Base-by-base conservation (phyloP, 1,140 invertebrate genomes). In the Ostrea denselamellosa region DNA sequence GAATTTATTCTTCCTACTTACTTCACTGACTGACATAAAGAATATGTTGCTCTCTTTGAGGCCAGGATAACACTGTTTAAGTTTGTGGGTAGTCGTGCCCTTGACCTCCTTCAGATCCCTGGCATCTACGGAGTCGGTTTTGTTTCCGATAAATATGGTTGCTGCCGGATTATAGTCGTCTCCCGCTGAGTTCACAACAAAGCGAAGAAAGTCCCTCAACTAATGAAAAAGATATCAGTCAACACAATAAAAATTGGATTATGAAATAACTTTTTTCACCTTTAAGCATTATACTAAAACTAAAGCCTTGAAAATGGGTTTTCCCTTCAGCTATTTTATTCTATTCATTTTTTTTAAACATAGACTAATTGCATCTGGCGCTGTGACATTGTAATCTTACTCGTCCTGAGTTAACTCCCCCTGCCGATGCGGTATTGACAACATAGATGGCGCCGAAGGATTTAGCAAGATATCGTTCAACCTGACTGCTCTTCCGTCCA, bases 141-240 rank as follows among this genome's bases (percentile, higher is more conserved):
- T 92, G 87, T 93, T 93, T 71, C 92, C 91, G 14, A 93, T 90
- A 65, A 93, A 93, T n/a, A 93, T 91, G 44, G 93, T 90, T 0
- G 92, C 90, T 8, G 82, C 51, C 0, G 91, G 92, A 62, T 92
- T 90, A 54, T 92, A 93, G 2, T 89, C 87, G 5, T 90, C 89
- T 9, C 91, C 90, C 28, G 87, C 89, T 17, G 82, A 77, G 44
- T 92, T 89, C 25, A 90, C 88, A 0, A 90, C 91, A 51, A 90
- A 88, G 8, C 91, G 86, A 17, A 93, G 87, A 22, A 93, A 90
- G 58, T 91, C 88, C 0, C 90, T 89, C 2, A 93, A 86, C 91
- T 92, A 86, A 52, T 8, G 0, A 83, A 28, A 14, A 28, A 44
- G 34, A 53, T 14, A 3, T 83, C 54, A 0, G 0, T 81, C 17